These are phyloP conservation scores for Sander vitreus DNA, from an alignment of 2,113 vertebrate species.

Conservation along the genomic window DNA sequence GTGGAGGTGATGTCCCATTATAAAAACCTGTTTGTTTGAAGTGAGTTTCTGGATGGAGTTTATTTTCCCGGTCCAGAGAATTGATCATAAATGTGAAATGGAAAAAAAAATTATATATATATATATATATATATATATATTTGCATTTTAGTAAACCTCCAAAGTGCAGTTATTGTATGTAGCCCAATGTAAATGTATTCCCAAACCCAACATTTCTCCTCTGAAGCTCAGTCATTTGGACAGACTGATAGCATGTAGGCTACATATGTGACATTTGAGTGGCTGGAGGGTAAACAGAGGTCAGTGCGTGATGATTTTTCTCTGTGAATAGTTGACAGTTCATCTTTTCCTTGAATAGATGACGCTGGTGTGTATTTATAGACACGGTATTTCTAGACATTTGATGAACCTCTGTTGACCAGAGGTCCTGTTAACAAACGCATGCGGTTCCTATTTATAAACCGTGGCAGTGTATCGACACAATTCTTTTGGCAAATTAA, in stretches of 20 bases:
- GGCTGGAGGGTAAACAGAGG: constrained; percentile 47
- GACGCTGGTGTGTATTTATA: constrained; percentile 64
- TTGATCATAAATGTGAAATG: background rate
- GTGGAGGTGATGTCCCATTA: background rate
- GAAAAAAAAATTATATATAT: background rate
- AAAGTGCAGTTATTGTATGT: background rate
- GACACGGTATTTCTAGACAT: constrained; percentile 54
- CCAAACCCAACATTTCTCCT: background rate
- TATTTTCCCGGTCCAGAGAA: background rate
- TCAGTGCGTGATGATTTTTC: constrained; percentile 55
- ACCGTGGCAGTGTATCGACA: constrained; percentile 57
- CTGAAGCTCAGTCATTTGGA: constrained; percentile 10
- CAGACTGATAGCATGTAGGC: background rate
- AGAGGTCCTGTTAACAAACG: constrained; percentile 47
- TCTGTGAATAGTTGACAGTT: constrained; percentile 22
- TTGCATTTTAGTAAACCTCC: background rate
- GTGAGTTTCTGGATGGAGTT: background rate
- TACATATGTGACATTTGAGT: constrained; percentile 46
- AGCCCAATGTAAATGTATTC: too few relatives aligned
- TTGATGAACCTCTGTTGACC: constrained; percentile 56
- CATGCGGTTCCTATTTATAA: constrained; percentile 70
- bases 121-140: too few relatives aligned
- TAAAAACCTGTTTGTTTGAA: background rate
- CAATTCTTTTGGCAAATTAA: constrained; percentile 66
- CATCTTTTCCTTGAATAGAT: constrained; percentile 47